Evolutionary conservation across 2,888 invertebrate species (phyloP).

Genomic region (Cephonodes hylas): DNA sequence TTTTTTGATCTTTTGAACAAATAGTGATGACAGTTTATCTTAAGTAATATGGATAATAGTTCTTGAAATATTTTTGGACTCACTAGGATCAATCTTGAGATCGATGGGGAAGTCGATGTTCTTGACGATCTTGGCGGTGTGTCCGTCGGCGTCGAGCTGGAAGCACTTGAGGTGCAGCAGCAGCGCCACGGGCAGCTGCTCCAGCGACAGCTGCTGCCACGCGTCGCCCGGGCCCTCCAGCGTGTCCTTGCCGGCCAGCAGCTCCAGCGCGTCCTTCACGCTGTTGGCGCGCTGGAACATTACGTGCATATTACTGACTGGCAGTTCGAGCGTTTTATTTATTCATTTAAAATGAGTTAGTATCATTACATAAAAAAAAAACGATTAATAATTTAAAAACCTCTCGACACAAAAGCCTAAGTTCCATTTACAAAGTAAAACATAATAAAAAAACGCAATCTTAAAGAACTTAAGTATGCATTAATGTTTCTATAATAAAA

Average conservation of each 20-base stretch:
- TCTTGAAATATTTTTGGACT: too few relatives aligned
- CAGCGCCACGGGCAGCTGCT: constrained; percentile 93
- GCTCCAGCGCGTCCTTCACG: constrained; percentile 93
- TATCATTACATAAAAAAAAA: too few relatives aligned
- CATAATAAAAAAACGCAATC: too few relatives aligned
- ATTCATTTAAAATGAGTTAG: constrained; percentile 1
- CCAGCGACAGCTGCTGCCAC: constrained; percentile 93
- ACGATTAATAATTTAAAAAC: background rate
- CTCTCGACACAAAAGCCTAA: too few relatives aligned
- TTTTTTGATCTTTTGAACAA: too few relatives aligned
- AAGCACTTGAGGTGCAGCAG: constrained; percentile 97
- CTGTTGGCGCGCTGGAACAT: constrained; percentile 86
- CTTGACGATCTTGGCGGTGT: constrained; percentile 95
- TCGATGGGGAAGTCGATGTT: constrained; percentile 94
- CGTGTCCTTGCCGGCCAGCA: constrained; percentile 90
- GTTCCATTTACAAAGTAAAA: too few relatives aligned
- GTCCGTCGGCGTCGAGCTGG: constrained; percentile 92
- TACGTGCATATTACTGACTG: too few relatives aligned
- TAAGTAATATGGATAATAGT: background rate
- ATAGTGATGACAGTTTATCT: too few relatives aligned
- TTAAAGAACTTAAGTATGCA: too few relatives aligned
- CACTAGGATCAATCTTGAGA: constrained; percentile 93
- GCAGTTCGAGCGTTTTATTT: too few relatives aligned
- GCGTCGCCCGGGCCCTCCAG: constrained; percentile 94
- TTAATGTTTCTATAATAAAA: too few relatives aligned